phyloP scores from a whole-genome alignment of 2,888 invertebrate genomes.

The Callimorpha dominula region DNA sequence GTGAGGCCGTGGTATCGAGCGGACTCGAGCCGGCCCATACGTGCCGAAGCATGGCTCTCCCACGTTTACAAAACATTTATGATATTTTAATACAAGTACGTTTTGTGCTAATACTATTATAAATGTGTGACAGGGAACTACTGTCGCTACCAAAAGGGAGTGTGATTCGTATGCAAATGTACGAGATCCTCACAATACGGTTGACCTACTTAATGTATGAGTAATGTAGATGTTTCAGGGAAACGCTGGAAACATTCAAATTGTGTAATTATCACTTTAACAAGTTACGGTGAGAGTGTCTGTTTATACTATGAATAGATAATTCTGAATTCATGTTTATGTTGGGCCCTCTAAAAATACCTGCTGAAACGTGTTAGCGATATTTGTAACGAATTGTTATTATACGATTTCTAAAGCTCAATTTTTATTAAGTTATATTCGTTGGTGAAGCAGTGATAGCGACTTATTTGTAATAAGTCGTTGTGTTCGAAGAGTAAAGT shows the following conservation, averaged over 20 bases:
- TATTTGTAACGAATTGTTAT: background rate
- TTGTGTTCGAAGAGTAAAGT: background rate
- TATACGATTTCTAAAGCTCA: background rate
- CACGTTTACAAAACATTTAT: constrained; percentile 12
- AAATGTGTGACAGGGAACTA: constrained; percentile 19
- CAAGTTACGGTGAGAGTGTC: background rate
- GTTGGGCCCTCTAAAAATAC: background rate
- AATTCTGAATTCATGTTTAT: background rate
- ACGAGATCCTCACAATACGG: constrained; percentile 28
- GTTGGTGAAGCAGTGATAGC: background rate
- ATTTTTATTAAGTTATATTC: background rate
- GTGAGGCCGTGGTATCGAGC: too few species aligned
- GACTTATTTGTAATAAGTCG: background rate
- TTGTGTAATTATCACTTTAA: constrained; percentile 11
- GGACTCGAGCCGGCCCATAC: too few species aligned
- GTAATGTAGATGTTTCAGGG: constrained; percentile 15
- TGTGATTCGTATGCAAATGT: constrained; percentile 45
- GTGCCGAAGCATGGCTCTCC: too few species aligned
- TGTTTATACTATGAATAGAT: background rate
- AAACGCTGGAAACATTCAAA: constrained; percentile 1
- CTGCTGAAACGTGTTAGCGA: background rate
- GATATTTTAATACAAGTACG: constrained; percentile 1
- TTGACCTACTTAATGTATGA: constrained; percentile 36
- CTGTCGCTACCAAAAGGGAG: constrained; percentile 29
- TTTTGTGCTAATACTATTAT: constrained; percentile 14